phyloP scores from a whole-genome alignment of 2,888 invertebrate species.

The Tetropium fuscum region DNA sequence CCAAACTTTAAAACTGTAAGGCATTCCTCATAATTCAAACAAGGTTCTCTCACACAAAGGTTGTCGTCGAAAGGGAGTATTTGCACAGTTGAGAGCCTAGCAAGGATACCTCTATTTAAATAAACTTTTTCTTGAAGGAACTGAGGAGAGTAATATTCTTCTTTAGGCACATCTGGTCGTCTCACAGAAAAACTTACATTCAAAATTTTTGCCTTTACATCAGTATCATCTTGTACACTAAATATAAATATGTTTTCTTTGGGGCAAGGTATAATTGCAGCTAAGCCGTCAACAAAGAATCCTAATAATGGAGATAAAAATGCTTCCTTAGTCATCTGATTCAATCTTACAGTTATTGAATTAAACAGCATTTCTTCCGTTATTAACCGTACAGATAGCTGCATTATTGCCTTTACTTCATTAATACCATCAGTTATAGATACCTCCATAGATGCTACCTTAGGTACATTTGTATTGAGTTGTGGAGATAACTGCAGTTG shows the following conservation, averaged over 20 bases:
- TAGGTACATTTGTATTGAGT: conserved; percentile 94
- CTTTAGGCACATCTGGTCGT: conserved; percentile 81
- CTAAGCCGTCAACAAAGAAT: conserved; percentile 90
- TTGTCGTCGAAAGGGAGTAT: conserved; percentile 97
- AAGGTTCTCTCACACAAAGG: conserved; percentile 94
- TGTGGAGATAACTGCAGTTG: conserved; percentile 90
- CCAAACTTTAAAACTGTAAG: conserved; percentile 92
- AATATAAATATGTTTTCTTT: conserved; percentile 94
- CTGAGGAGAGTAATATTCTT: conserved; percentile 87
- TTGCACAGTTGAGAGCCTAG: conserved; percentile 87
- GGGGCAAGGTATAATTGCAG: conserved; percentile 92
- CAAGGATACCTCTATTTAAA: conserved; percentile 87
- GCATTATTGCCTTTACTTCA: conserved; percentile 93
- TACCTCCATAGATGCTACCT: conserved; percentile 93
- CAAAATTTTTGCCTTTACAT: conserved; percentile 86
- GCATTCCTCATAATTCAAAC: conserved; percentile 94
- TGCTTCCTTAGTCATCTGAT: conserved; percentile 93
- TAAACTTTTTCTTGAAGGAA: conserved; percentile 95
- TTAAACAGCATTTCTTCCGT: conserved; percentile 95
- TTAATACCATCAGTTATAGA: conserved; percentile 95
- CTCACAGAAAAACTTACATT: conserved; percentile 95
- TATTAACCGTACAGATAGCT: conserved; percentile 88
- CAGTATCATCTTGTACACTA: conserved; percentile 92
- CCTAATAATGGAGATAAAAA: conserved; percentile 90
- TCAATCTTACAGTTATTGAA: conserved; percentile 92